Conservation (phyloP, 2,113 vertebrate genomes). For the Apus apus region DNA sequence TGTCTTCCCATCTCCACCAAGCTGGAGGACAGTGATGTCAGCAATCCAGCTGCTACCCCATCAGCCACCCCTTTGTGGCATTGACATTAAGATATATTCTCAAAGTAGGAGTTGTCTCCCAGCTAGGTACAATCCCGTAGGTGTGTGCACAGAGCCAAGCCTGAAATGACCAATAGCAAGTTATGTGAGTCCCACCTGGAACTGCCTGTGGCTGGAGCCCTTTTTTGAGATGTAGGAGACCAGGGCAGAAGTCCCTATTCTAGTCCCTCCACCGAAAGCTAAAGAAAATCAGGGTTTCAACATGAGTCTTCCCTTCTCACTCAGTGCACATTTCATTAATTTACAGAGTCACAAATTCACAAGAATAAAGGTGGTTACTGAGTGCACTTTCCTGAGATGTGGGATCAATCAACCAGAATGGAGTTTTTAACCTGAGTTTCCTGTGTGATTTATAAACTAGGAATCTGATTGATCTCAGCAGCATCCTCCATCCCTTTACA, state of each 20-base stretch:
- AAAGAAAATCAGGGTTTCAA: background rate
- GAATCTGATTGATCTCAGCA: constrained; percentile 56
- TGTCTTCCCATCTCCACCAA: background rate
- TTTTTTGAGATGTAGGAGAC: background rate
- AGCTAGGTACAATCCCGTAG: accelerated
- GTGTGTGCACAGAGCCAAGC: background rate
- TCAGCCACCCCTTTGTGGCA: background rate
- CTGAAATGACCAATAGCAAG: background rate
- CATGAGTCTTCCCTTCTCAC: background rate
- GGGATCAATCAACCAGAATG: constrained; percentile 21
- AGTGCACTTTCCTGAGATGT: background rate
- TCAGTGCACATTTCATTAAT: constrained; percentile 2
- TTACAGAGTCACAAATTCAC: background rate
- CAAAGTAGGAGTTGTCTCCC: background rate
- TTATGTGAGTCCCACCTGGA: background rate
- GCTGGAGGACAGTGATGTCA: background rate
- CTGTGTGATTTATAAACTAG: constrained; percentile 41
- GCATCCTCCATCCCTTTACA: constrained; percentile 30
- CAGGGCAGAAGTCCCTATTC: background rate
- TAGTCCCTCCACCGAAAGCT: background rate
- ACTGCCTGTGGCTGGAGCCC: background rate
- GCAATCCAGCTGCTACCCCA: background rate
- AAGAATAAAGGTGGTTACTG: constrained; percentile 24
- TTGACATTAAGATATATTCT: background rate
- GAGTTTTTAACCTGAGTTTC: constrained; percentile 48